Percentiles rank a stretch among this genome's conserved stretches.
Conservation (phyloP, 2,797 vertebrate species). For the Carcharodon carcharias region DNA sequence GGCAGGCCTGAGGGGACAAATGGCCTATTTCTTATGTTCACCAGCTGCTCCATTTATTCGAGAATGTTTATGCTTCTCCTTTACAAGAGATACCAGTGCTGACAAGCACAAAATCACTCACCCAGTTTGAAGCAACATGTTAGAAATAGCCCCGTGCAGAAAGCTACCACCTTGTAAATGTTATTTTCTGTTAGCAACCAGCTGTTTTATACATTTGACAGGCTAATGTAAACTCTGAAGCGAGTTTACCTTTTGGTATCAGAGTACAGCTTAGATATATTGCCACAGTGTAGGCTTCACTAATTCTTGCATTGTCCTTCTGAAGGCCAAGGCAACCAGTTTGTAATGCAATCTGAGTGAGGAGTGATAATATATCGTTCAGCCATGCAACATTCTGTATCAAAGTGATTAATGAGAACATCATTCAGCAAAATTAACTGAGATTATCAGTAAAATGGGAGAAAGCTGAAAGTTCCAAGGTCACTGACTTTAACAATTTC, state of each 20-base stretch:
- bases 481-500: background rate
- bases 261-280: background rate
- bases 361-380: conserved; percentile 7
- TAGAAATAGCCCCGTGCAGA: background rate
- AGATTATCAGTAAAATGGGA: background rate
- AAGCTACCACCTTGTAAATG: background rate
- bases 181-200: background rate
- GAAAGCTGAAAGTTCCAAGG: background rate
- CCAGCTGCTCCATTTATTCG: background rate
- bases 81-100: background rate
- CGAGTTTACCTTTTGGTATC: background rate
- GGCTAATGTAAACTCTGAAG: background rate
- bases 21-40: background rate
- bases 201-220: background rate
- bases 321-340: conserved; percentile 5
- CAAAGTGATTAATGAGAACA: background rate
- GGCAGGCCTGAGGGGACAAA: background rate
- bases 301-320: background rate
- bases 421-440: background rate
- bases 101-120: background rate
- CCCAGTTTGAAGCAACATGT: background rate
- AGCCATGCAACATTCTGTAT: background rate
- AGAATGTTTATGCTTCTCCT: background rate
- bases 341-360: background rate
- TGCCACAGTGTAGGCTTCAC: too few species aligned